phyloP scores from a whole-genome alignment of 2,888 invertebrate genomes.

The Rambutsinella grinnellia region DNA sequence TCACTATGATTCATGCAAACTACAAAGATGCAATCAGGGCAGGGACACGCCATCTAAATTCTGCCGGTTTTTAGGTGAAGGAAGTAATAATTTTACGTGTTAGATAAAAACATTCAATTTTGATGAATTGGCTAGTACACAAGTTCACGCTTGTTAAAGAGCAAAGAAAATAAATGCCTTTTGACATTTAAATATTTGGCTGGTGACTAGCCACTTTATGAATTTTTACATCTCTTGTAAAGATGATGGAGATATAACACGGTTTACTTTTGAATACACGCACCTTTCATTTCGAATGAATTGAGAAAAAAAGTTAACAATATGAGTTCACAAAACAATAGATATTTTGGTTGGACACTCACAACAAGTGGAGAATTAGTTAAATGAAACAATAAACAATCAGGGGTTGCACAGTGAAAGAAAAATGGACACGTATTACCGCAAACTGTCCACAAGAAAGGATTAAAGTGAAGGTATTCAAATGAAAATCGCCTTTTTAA shows the following conservation, averaged over 20 bases:
- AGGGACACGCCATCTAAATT: neutral
- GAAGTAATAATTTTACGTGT: neutral
- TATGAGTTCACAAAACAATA: constrained; percentile 14
- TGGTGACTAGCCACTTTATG: neutral
- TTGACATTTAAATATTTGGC: neutral
- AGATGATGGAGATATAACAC: neutral
- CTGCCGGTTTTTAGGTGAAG: neutral
- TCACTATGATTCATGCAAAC: neutral
- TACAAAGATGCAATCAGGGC: neutral
- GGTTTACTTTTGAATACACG: neutral
- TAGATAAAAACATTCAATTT: neutral
- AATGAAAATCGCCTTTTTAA: constrained; percentile 38
- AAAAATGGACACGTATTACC: neutral
- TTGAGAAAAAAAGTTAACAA: constrained; percentile 7
- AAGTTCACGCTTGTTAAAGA: neutral
- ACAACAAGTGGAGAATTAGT: constrained; percentile 14
- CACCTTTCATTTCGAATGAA: neutral
- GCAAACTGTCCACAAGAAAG: neutral
- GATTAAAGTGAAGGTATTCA: constrained; percentile 12
- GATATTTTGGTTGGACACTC: neutral
- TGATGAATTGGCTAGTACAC: neutral
- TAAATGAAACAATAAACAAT: constrained; percentile 19
- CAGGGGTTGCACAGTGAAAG: neutral
- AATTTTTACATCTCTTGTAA: neutral
- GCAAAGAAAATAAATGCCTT: neutral